Percentiles rank a stretch among this genome's conserved stretches.
These are phyloP conservation scores for Aelia acuminata DNA, from an alignment of 2,888 invertebrate species.

Conservation along the genomic window DNA sequence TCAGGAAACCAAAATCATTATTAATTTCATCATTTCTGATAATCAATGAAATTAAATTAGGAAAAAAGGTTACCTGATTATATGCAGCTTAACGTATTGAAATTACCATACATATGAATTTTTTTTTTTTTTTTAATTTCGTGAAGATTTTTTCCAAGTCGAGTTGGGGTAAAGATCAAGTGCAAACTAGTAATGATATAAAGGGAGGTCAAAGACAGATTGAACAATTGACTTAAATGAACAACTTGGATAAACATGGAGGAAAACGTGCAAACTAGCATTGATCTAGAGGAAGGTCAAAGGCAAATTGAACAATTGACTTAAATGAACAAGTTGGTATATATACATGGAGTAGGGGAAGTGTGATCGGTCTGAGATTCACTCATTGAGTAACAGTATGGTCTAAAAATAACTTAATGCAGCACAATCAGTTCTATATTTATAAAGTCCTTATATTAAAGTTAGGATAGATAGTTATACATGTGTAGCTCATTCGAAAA, in stretches of 20 bases:
- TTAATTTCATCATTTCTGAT: too few relatives aligned
- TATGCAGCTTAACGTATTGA: too few relatives aligned
- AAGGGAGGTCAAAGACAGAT: neutral
- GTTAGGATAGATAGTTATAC: too few relatives aligned
- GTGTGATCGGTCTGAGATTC: neutral
- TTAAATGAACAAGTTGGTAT: neutral
- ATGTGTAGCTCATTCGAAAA: too few relatives aligned
- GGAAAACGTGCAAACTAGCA: conserved; percentile 4
- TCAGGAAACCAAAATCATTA: too few relatives aligned
- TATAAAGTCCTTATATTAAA: too few relatives aligned
- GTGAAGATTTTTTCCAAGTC: too few relatives aligned
- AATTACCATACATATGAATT: too few relatives aligned
- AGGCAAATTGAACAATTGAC: conserved; percentile 2
- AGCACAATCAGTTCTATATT: neutral
- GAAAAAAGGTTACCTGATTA: too few relatives aligned
- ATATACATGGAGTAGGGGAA: neutral
- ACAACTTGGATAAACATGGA: neutral
- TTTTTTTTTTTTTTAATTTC: neutral
- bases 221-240: conserved; percentile 27
- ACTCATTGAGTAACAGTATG: neutral
- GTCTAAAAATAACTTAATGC: neutral
- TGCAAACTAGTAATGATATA: neutral
- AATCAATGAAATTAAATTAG: too few relatives aligned
- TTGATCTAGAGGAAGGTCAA: neutral
- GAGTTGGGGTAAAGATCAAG: neutral